Base-by-base conservation (phyloP, 2,113 vertebrate species). In the Zosterops borbonicus region DNA sequence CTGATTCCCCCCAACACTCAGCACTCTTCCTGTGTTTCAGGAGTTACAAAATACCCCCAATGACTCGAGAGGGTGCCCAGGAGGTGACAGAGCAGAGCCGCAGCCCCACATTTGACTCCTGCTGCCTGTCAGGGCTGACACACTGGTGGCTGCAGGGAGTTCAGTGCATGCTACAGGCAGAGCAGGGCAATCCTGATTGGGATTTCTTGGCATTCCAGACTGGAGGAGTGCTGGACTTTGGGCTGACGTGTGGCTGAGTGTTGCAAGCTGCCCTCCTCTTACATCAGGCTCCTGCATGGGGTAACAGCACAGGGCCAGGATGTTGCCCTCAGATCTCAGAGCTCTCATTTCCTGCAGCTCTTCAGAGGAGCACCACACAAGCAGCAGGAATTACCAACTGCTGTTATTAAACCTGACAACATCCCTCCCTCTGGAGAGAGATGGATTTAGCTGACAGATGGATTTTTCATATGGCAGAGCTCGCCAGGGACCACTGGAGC, bases 111-210 rank as follows among this genome's bases (percentile, higher is more conserved):
- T 39, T 35, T 41, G 14, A 11, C 41, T 62, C 46, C n/a, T 67
- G 58, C 23, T 64, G 60, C 67, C 44, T 27, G 22, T 7, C 7
- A 2, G 49, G 31, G 42, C 37, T 77, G 4, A 0, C 35, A 15
- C 27, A 19, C 3, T 0, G 0, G 18, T 0, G 0, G 35, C 29
- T 44, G 46, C 56, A 46, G 89, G 63, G 37, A 0, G 0, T 11
- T 42, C 1, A 4, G 50, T 22, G 33, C 21, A 9, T 0, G 1
- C 21, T 29, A 5, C 35, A 90, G 50, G 37, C 52, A 50, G 39
- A 84, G 64, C 69, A 39, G 59, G 21, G 44, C 67, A 60, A 35
- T 46, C 16, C 83, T 23, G 19, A 7, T 3, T 20, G n/a, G 62
- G 29, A 44, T 73, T 85, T 76, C 75, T 50, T 55, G 82, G 42